Evolutionary conservation across 2,797 vertebrate genomes (phyloP).

Genomic region (Sebastes steindachneri): DNA sequence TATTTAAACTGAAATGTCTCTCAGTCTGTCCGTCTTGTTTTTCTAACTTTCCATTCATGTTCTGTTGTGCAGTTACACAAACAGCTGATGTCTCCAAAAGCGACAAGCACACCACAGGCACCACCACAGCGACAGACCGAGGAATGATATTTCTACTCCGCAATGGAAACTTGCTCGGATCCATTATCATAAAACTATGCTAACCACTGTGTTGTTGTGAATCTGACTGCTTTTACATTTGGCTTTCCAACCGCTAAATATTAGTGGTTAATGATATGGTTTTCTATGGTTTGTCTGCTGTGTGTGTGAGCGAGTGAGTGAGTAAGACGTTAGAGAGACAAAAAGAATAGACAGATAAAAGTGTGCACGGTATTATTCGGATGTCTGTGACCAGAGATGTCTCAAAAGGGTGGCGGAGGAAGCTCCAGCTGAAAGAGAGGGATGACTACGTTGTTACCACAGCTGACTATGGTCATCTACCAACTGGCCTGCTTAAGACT

Average conservation of each 20-base stretch:
- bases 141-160: conserved; percentile 40
- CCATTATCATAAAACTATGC: conserved; percentile 33
- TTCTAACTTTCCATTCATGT: conserved; percentile 30
- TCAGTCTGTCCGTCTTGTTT: neutral
- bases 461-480: conserved; percentile 45
- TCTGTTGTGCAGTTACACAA: conserved; percentile 26
- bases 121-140: conserved; percentile 20
- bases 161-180: conserved; percentile 54
- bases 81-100: conserved; percentile 47
- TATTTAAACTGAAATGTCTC: conserved; percentile 36
- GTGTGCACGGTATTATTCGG: neutral
- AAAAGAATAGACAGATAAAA: neutral
- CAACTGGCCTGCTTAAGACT: conserved; percentile 8
- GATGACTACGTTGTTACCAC: conserved; percentile 38
- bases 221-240: conserved; percentile 12
- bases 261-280: conserved; percentile 37
- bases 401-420: neutral
- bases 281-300: conserved; percentile 1
- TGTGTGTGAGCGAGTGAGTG: neutral
- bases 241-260: conserved; percentile 35
- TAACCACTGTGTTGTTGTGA: conserved; percentile 26
- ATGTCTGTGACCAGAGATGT: neutral
- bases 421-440: conserved; percentile 28
- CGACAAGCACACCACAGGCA: neutral
- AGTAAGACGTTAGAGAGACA: neutral